These are phyloP conservation scores for Nasua narica DNA, from an alignment of 2,797 vertebrate species.

Conservation along the genomic window DNA sequence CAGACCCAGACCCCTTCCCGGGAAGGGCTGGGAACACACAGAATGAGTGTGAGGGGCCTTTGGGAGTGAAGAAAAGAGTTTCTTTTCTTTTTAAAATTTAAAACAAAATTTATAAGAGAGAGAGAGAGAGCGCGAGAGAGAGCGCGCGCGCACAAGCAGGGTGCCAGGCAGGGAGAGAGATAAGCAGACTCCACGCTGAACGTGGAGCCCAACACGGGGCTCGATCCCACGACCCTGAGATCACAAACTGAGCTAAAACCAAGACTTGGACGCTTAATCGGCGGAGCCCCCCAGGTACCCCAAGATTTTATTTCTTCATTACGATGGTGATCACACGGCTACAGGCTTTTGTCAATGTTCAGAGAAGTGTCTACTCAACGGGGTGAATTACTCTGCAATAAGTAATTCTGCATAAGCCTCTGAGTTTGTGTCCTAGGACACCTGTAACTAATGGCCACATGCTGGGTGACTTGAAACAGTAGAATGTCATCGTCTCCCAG, in stretches of 20 bases:
- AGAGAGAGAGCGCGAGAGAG: too few relatives aligned
- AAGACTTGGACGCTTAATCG: neutral
- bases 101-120: too few relatives aligned
- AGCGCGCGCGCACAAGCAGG: too few relatives aligned
- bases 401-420: neutral
- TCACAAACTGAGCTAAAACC: neutral
- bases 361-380: neutral
- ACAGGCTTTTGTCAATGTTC: neutral
- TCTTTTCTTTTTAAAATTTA: too few relatives aligned
- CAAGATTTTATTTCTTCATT: neutral
- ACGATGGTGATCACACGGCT: neutral
- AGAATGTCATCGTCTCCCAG: neutral
- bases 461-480: neutral
- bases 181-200: neutral
- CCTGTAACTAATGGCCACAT: neutral
- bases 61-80: neutral
- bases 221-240: neutral
- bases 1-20: accelerated
- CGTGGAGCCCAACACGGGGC: neutral
- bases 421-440: too few relatives aligned
- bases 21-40: neutral
- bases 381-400: neutral
- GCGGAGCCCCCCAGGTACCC: neutral
- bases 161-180: too few relatives aligned
- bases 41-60: neutral